A percentile compares a stretch with the other conserved stretches of the same genome.
phyloP scores from a whole-genome alignment of 2,888 invertebrate species.

The Pristionchus entomophagus region DNA sequence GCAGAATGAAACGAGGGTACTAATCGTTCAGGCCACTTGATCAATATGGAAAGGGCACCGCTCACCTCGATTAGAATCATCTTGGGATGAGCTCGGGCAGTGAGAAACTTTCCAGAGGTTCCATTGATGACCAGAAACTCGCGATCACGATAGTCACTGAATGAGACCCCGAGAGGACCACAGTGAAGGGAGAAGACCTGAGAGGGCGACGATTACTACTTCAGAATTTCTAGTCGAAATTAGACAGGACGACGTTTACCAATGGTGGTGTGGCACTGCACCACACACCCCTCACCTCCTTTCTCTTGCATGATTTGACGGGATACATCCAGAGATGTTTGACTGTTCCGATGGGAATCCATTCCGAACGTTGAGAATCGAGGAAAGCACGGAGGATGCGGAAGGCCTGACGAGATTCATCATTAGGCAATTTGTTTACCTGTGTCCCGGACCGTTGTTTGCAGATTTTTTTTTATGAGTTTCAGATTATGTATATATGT shows the following conservation, averaged over 20 bases:
- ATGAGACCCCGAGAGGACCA: slow-evolving; percentile 58
- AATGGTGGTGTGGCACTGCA: neutral
- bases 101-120: slow-evolving; percentile 55
- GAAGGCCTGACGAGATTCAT: neutral
- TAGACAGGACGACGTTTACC: too few species aligned
- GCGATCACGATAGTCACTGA: slow-evolving; percentile 62
- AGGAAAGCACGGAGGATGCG: neutral
- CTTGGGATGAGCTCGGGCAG: slow-evolving; percentile 58
- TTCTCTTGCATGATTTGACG: slow-evolving; percentile 68
- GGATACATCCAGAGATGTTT: slow-evolving; percentile 62
- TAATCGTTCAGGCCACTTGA: too few species aligned
- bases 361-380: slow-evolving; percentile 48
- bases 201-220: too few species aligned
- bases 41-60: neutral
- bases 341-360: slow-evolving; percentile 61
- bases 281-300: slow-evolving; percentile 55
- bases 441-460: neutral
- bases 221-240: neutral
- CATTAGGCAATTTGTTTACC: neutral
- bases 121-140: slow-evolving; percentile 66
- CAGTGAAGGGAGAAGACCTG: slow-evolving; percentile 66
- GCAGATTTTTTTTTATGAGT: neutral
- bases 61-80: slow-evolving; percentile 58
- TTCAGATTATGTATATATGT: too few species aligned
- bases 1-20: neutral